phyloP scores from a whole-genome alignment of 1,140 invertebrate genomes.

The Copidosoma floridanum region DNA sequence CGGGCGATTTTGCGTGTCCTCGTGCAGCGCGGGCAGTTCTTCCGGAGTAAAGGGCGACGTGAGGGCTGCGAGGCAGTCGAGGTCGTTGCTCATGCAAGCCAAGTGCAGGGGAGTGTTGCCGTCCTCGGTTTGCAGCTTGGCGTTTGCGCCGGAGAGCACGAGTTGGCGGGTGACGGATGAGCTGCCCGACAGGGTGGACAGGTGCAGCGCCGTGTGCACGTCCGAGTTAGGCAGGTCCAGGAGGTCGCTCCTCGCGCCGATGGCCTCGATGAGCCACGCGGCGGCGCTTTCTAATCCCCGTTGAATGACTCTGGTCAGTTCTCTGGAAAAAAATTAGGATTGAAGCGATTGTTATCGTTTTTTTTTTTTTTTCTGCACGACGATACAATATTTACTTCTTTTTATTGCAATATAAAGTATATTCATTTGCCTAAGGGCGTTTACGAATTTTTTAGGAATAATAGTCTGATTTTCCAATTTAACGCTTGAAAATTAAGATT shows the following conservation, averaged over 20 bases:
- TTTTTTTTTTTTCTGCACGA: no score
- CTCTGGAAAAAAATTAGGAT: conserved; percentile 56
- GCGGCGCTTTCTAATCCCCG: conserved; percentile 68
- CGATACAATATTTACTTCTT: no score
- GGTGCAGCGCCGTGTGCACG: conserved; percentile 68
- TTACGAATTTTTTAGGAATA: no score
- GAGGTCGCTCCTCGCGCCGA: conserved; percentile 66
- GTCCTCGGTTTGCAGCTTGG: conserved; percentile 55
- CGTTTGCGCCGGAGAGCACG: conserved; percentile 67
- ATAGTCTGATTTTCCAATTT: no score
- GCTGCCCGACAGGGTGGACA: conserved; percentile 68
- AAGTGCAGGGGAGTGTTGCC: conserved; percentile 64
- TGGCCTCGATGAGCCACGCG: conserved; percentile 64
- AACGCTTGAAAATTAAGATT: no score
- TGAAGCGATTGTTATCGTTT: no score
- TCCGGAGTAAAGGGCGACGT: conserved; percentile 57
- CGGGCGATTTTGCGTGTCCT: no score
- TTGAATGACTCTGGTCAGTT: conserved; percentile 77
- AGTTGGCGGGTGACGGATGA: conserved; percentile 64
- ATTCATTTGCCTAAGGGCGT: no score
- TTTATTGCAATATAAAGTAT: no score
- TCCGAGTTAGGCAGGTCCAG: conserved; percentile 68
- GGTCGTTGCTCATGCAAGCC: conserved; percentile 62
- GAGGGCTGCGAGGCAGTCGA: conserved; percentile 62
- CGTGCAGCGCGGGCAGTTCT: conserved; percentile 51